Evolutionary conservation across 23 tunicate species (phyloP), one percentile per base, ranked within the genome.

Genomic region (Oikopleura vanhoeffeni): DNA sequence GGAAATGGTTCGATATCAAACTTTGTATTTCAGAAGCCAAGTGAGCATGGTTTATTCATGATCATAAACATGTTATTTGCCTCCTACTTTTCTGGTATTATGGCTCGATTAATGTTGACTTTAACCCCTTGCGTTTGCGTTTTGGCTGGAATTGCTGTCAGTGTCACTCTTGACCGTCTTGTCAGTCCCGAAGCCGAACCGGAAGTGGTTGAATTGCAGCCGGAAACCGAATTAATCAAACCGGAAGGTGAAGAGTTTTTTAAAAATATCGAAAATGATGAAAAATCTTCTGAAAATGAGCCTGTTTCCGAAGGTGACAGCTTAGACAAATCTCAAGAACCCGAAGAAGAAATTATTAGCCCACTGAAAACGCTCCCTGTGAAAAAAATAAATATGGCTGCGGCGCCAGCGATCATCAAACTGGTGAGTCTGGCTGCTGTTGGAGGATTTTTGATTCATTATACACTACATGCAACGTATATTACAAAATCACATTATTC

Each of bases 11-110:
- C 34, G 32, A 30, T 2, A 71, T 71, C 34, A 13, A 13, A 2
- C 34, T 71, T 71, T 71, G 3, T 18, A 71, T 71, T 71, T 91
- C 86, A 94, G 86, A 88, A 90, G 28, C 76, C 90, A 41, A 94
- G 75, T 57, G 98, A 88, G 64, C 85, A 86, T 86, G 88, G 89
- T 76, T 76, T 94, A 76, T 94, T 94, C 89, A 90, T 94, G 85
- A 88, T 94, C 83, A 79, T 94, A 77, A 90, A 94, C 41, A 91
- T 91, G 13, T 89, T 94, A 0, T 88, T 91, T 32, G 87, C 90
- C 91, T 87, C 88, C 91, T 94, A 94, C 71, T 94, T 94, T 76
- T 90, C 95, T 41, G 98, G 95, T 41, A 94, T 94, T 57, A 94
- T 94, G 98, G 95, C 38, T 2, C 27, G 79, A 24, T 38, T 71